Evolutionary conservation across 2,113 vertebrate genomes (phyloP).

Genomic region (Collichthys lucidus): DNA sequence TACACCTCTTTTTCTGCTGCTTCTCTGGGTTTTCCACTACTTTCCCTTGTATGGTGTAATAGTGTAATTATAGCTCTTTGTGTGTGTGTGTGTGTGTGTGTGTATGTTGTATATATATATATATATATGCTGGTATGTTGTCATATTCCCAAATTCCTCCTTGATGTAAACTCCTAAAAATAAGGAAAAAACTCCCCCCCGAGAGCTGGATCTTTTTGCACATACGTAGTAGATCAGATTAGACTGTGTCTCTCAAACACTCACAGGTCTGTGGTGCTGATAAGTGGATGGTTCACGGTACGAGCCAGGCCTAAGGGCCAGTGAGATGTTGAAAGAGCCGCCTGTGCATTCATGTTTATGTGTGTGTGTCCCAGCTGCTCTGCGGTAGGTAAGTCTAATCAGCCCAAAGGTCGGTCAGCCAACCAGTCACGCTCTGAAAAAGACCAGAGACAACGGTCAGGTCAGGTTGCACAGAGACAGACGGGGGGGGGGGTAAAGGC

Average conservation of each 20-base stretch:
- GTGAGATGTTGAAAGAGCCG: slow-evolving; percentile 50
- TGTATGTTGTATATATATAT: slow-evolving; percentile 33
- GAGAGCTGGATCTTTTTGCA: slow-evolving; percentile 33
- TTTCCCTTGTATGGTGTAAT: slow-evolving; percentile 76
- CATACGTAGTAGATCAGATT: slow-evolving; percentile 49
- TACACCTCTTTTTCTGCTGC: slow-evolving; percentile 76
- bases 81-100: slow-evolving; percentile 25
- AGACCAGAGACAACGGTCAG: slow-evolving; percentile 62
- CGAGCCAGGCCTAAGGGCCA: slow-evolving; percentile 38
- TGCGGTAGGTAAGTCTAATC: slow-evolving; percentile 80
- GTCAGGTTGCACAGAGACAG: slow-evolving; percentile 71
- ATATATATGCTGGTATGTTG: slow-evolving; percentile 67
- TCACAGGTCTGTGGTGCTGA: slow-evolving; percentile 59
- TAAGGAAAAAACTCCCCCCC: slow-evolving; percentile 45
- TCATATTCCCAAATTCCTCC: slow-evolving; percentile 67
- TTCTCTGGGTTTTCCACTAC: slow-evolving; percentile 79
- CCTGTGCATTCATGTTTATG: slow-evolving; percentile 52
- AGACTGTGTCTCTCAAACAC: slow-evolving; percentile 44
- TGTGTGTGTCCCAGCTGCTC: slow-evolving; percentile 40
- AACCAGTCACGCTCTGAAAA: slow-evolving; percentile 72
- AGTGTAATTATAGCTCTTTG: slow-evolving; percentile 68
- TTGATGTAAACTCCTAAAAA: slow-evolving; percentile 74
- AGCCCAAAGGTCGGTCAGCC: slow-evolving; percentile 63
- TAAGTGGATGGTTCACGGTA: slow-evolving; percentile 45
- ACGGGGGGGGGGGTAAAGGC: slow-evolving; percentile 47